Evolutionary conservation across 1,140 invertebrate species (phyloP), one percentile per base, ranked within the genome.

Genomic region (Zaprionus nigranus): DNA sequence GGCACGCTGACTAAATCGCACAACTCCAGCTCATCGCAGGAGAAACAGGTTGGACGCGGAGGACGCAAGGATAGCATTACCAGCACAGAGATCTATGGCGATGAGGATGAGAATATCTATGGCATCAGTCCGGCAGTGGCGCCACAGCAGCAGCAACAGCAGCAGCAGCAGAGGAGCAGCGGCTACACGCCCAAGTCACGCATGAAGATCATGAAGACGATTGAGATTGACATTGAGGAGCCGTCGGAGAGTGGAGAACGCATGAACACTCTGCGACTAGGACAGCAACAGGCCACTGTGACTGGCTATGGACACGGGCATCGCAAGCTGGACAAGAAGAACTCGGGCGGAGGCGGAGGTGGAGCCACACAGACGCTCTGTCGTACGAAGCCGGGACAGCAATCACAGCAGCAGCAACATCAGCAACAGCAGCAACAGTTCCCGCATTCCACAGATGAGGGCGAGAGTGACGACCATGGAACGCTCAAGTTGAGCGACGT

Each of bases 141-240:
- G n/a, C 77, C 71, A 60, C 66, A 75, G 13, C 77, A 75, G 57
- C 71, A 78, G 3, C 64, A 81, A 20, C 79, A 73, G 20, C 72
- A 74, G 38, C 64, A 66, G 1, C 72, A 74, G 43, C 62, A 77
- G 17, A 75, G 76, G 34, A 75, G 78, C 60, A 86, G 82, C 67
- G 71, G 81, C 57, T 92, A 90, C 15, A 92, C 91, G 13, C 91
- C 91, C 56, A 92, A 92, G 61, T 92, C 91, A 3, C 81, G 91
- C 46, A 92, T 92, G 91, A 92, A 92, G 75, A 92, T 92, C 22
- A 92, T 92, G 91, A 92, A 92, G 58, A 92, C 91, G 20, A 92
- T 92, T 22, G 91, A 92, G 57, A 92, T 92, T 63, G 91, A 92
- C 60, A 92, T 92, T 4, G 91, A 92, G 36, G 90, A 92, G 70